Evolutionary conservation across 2,888 invertebrate species (phyloP), one percentile per base, ranked within the genome.

Genomic region (Anticlea derivata): DNA sequence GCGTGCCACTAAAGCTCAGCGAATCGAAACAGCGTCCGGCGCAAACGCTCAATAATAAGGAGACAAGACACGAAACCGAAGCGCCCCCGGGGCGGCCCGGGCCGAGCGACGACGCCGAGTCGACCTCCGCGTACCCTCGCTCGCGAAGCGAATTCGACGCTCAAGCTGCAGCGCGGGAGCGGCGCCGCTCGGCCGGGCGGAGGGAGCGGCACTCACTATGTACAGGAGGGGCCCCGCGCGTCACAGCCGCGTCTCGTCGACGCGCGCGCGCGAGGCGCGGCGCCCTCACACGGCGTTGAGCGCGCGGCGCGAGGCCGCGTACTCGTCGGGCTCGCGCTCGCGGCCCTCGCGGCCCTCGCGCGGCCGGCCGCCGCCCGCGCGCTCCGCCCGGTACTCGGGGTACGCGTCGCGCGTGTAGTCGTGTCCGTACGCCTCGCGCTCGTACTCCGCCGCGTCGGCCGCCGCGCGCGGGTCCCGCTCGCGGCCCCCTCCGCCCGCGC

Each of bases 271-370:
- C n/a, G n/a, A 17, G 39, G 43, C 49, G 53, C 45, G 50, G 40
- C 56, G 58, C 40, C 38, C 34, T 48, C 94, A 95, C 84, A 95
- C 94, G 80, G 94, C 95, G 86, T 95, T 95, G 70, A 94, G 92
- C 67, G 94, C 94, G 73, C 95, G 92, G 55, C 94, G 92, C 67
- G 94, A 93, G 30, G 94, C 91, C 57, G 92, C 92, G 81, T 93
- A 92, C 69, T 92, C 92, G 67, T 92, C 92, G 51, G 86, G 81
- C 49, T 83, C 34, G 22, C 34, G 34, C 27, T 34, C 37, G 66
- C 84, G 2, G 2, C 17, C 17, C 17, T 17, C 17, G 2, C 17
- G 2, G 2, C 17, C 17, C 4, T 17, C 17, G 2, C 17, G 17
- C 17, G 4, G 4, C 17, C 17, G 2, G 2, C 17, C 17, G 2